phyloP scores from a whole-genome alignment of 2,888 invertebrate genomes.

The Agrotis clavis region DNA sequence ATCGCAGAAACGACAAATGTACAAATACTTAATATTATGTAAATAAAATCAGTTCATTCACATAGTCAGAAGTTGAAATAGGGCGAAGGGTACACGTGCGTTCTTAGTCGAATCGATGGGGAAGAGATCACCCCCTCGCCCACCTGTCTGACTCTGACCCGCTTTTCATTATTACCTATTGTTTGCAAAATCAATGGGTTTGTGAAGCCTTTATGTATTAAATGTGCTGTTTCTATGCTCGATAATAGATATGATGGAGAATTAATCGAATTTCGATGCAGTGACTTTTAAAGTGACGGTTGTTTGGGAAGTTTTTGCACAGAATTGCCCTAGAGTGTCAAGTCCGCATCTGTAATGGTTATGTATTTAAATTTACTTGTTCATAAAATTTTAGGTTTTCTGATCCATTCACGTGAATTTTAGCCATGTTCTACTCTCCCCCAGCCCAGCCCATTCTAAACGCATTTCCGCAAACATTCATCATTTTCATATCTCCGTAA shows the following conservation, averaged over 20 bases:
- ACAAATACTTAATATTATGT: too few species aligned
- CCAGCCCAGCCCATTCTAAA: background rate
- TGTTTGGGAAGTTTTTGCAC: too few species aligned
- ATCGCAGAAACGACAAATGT: too few species aligned
- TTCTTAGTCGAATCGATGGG: slow-evolving; percentile 57
- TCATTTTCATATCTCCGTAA: slow-evolving; percentile 34
- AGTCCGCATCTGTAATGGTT: too few species aligned
- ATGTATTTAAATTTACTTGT: too few species aligned
- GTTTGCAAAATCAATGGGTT: slow-evolving; percentile 59
- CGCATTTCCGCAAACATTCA: slow-evolving; percentile 37
- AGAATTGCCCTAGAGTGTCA: too few species aligned
- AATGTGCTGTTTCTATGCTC: slow-evolving; percentile 35
- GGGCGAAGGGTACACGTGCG: slow-evolving; percentile 64
- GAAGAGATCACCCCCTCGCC: slow-evolving; percentile 64
- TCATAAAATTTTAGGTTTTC: background rate
- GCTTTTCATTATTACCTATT: slow-evolving; percentile 63
- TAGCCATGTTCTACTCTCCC: slow-evolving; percentile 10
- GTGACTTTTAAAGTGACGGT: background rate
- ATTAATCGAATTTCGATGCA: slow-evolving; percentile 16
- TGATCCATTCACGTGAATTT: slow-evolving; percentile 36
- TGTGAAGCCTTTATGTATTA: slow-evolving; percentile 47
- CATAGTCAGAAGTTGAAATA: slow-evolving; percentile 57
- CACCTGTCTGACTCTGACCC: slow-evolving; percentile 68
- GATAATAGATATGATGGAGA: slow-evolving; percentile 22
- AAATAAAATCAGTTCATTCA: slow-evolving; percentile 61